Conservation (phyloP, 2,888 invertebrate genomes). For the Synanthedon myopaeformis region DNA sequence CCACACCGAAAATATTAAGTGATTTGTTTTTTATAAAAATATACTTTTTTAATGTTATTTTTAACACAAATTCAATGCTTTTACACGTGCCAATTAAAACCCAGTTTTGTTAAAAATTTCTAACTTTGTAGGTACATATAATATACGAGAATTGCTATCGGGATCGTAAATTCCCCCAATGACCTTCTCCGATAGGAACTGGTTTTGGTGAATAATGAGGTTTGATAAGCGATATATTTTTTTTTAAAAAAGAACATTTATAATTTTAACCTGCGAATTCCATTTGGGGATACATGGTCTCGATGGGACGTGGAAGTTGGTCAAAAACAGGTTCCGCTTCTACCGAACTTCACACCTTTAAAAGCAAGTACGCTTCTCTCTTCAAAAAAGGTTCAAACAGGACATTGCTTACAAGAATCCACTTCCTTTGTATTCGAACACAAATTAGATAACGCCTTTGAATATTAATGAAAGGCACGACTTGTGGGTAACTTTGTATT, state of each 20-base stretch:
- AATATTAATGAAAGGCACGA: conserved; percentile 49
- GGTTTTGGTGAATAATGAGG: background rate
- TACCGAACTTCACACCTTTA: too few species aligned
- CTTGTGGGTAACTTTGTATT: conserved; percentile 6
- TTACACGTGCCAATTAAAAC: too few species aligned
- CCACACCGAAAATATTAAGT: too few species aligned
- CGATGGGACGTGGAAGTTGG: too few species aligned
- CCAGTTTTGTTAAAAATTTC: background rate
- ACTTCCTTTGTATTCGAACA: conserved; percentile 55
- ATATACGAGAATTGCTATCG: conserved; percentile 13
- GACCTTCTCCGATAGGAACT: conserved; percentile 15
- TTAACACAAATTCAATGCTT: too few species aligned
- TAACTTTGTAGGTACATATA: conserved; percentile 19
- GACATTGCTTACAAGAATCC: conserved; percentile 36
- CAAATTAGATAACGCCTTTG: conserved; percentile 47
- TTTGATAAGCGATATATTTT: background rate
- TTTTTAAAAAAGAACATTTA: too few species aligned
- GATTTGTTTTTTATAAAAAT: too few species aligned
- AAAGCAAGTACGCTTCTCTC: too few species aligned
- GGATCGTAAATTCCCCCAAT: conserved; percentile 18
- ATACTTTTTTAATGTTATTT: too few species aligned
- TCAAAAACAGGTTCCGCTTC: too few species aligned
- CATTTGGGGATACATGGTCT: too few species aligned
- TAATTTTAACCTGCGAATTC: too few species aligned
- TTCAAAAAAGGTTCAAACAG: conserved; percentile 27